These are phyloP conservation scores for Hafferia zeledoni DNA, from an alignment of 2,797 vertebrate species.

Conservation along the genomic window DNA sequence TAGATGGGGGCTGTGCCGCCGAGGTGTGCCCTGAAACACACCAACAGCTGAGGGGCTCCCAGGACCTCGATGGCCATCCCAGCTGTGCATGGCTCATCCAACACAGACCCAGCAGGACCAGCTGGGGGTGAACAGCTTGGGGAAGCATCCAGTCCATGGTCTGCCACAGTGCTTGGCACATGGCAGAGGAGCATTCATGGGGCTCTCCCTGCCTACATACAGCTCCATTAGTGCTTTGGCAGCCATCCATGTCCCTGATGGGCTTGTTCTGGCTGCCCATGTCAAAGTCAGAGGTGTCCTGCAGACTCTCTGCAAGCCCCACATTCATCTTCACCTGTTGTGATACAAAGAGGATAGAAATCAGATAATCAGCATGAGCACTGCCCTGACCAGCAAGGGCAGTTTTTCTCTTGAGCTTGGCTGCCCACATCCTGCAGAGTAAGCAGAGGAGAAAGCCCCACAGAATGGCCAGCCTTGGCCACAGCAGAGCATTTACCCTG, in stretches of 20 bases:
- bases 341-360: not conserved
- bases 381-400: not conserved
- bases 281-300: not conserved
- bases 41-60: not conserved
- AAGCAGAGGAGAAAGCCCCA: not conserved
- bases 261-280: not conserved
- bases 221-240: not conserved
- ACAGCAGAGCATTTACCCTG: not conserved
- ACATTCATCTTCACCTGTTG: not conserved
- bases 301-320: not conserved
- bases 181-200: not conserved
- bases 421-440: not conserved
- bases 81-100: not conserved
- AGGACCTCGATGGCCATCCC: fast-evolving
- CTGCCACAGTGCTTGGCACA: fast-evolving
- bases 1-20: fast-evolving
- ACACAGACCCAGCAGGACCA: fast-evolving
- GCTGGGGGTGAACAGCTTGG: fast-evolving
- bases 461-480: not conserved
- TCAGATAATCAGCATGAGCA: fast-evolving
- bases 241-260: not conserved
- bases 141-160: fast-evolving
- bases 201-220: not conserved
- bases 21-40: not conserved
- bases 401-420: not conserved